Conservation (phyloP, 2,797 vertebrate species). For the Tapirus indicus region DNA sequence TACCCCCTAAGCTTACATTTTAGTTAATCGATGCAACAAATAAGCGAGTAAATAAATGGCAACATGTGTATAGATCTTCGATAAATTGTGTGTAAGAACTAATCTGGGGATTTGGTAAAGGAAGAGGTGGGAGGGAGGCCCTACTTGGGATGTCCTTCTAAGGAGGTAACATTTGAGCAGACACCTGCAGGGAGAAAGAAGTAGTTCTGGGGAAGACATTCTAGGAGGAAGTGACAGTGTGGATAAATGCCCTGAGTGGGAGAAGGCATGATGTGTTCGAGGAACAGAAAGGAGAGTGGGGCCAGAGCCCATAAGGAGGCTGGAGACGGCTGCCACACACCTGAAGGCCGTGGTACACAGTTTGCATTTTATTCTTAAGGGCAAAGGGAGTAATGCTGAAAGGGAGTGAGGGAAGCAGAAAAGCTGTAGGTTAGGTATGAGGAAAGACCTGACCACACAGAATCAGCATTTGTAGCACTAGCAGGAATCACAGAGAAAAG, state of each 20-base stretch:
- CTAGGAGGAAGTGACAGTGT: neutral
- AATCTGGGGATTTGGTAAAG: neutral
- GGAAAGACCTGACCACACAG: rapidly evolving
- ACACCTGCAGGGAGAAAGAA: neutral
- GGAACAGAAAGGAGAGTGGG: neutral
- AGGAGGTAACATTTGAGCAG: neutral
- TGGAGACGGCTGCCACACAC: neutral
- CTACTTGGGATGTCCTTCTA: neutral
- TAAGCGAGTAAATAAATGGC: neutral
- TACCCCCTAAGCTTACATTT: neutral
- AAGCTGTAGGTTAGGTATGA: neutral
- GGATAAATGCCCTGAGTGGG: rapidly evolving
- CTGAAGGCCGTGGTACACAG: rapidly evolving
- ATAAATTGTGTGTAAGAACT: neutral
- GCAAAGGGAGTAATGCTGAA: neutral
- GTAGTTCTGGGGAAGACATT: neutral
- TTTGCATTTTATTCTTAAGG: neutral
- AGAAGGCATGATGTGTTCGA: neutral
- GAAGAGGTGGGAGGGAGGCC: neutral
- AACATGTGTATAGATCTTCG: rapidly evolving
- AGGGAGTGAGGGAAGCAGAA: neutral
- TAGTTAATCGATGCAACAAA: no score
- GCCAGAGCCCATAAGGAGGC: rapidly evolving
- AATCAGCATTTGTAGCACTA: neutral
- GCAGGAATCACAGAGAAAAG: no score